Evolutionary conservation across 1,140 invertebrate species (phyloP).

Genomic region (Sycophaga agraensis): DNA sequence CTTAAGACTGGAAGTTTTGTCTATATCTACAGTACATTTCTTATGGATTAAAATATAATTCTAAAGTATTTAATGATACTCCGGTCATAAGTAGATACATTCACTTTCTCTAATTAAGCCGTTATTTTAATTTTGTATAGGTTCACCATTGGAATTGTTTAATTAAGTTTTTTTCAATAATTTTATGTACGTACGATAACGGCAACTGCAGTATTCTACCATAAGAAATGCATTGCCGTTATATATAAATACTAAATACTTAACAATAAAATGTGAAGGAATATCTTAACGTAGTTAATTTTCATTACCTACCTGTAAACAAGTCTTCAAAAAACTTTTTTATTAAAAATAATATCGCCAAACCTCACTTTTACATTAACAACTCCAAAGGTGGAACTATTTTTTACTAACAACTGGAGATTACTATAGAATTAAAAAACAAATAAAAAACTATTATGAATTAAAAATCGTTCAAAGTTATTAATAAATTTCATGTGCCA

Average conservation of each 20-base stretch:
- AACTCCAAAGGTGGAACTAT: constrained; percentile 51
- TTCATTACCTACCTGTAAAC: constrained; percentile 46
- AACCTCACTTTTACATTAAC: constrained; percentile 31
- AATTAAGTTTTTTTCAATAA: constrained; percentile 9
- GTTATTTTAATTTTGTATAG: constrained; percentile 31
- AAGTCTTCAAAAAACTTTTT: constrained; percentile 20
- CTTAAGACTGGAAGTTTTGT: constrained; percentile 49
- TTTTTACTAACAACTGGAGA: background rate
- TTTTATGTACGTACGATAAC: constrained; percentile 24
- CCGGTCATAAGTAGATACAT: constrained; percentile 53
- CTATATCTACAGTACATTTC: constrained; percentile 51
- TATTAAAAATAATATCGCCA: background rate
- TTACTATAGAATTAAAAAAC: background rate
- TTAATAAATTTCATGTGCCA: too few species aligned
- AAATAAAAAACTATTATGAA: background rate
- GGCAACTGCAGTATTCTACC: constrained; percentile 46
- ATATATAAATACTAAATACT: constrained; percentile 35
- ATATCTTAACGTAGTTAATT: constrained; percentile 42
- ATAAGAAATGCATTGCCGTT: constrained; percentile 57
- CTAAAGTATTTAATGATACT: constrained; percentile 27
- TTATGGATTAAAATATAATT: constrained; percentile 44
- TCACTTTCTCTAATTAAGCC: constrained; percentile 24
- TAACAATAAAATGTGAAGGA: constrained; percentile 24
- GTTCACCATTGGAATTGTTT: constrained; percentile 51
- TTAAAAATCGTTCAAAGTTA: too few species aligned